Evolutionary conservation across 2,113 vertebrate genomes (phyloP).

Genomic region (Coregonus clupeaformis): DNA sequence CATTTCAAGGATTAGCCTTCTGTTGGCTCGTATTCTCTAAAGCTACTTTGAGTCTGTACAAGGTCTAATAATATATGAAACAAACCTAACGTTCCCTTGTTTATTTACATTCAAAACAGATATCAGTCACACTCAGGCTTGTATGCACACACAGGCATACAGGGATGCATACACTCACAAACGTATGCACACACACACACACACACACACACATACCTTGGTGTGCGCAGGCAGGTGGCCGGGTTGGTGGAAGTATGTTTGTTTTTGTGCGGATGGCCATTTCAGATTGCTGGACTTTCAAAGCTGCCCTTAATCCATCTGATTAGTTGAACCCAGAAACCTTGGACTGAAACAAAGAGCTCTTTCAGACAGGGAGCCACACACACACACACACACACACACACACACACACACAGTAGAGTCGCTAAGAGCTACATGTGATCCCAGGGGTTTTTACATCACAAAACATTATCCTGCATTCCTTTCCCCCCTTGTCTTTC

Average conservation of each 20-base stretch:
- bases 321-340: slow-evolving; percentile 73
- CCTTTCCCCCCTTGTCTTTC: slow-evolving; percentile 18
- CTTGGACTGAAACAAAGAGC: slow-evolving; percentile 69
- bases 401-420: slow-evolving; percentile 34
- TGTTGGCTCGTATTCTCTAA: background rate
- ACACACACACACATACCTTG: slow-evolving; percentile 46
- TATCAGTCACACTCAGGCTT: background rate
- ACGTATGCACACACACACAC: slow-evolving; percentile 14
- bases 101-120: background rate
- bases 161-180: no score
- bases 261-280: slow-evolving; percentile 62
- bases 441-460: slow-evolving; percentile 69
- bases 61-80: background rate
- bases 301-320: slow-evolving; percentile 75
- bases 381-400: background rate
- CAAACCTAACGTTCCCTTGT: background rate
- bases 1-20: background rate
- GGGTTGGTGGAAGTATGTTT: slow-evolving; percentile 57
- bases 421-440: slow-evolving; percentile 67
- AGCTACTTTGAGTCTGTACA: background rate
- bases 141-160: no score
- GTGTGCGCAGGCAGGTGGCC: slow-evolving; percentile 39
- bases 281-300: slow-evolving; percentile 65
- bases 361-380: slow-evolving; percentile 67
- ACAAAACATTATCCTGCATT: slow-evolving; percentile 55